Base-by-base conservation (phyloP, 2,797 vertebrate genomes). In the Sebastes hubbsi region DNA sequence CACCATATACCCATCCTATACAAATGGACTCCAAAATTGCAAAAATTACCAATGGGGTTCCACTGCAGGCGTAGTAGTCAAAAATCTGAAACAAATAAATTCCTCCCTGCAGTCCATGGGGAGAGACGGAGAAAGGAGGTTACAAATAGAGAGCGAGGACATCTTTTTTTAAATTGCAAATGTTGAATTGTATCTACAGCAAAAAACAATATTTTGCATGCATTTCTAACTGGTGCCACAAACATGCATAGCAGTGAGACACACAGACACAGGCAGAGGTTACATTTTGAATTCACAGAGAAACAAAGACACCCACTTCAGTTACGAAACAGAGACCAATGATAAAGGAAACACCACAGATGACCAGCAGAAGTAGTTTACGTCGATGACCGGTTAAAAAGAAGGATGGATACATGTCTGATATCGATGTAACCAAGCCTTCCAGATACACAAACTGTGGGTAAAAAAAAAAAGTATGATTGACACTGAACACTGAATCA, bases 361-460 rank as follows among this genome's bases (percentile, higher is more conserved):
- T 70, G 63, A 66, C 80, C 16, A 98, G 92, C 32, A 97, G 96
- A 42, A 98, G 94, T 36, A 98, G 76, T 84, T 98, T 96, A 2
- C 97, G 93, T 25, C 94, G 91, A 8, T 96, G 92, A 2, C 94
- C 95, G 74, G 88, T 93, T 69, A 93, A 91, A 82, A 98, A 97
- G 79, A 96, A 92, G 60, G 77, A 85, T 0, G 97, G 97, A 81
- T 95, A 97, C 95, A 97, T 91, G 90, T 98, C 97, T n/a, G 96
- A 85, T 67, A 97, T 91, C 25, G 97, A 94, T 1, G 97, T 98
- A 74, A 97, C 95, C 94, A 97, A 77, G 69, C 96, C 95, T 87
- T 98, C 97, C 78, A 82, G 95, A 96, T 71, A 97, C 95, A 8
- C 78, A 80, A 88, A 88, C 84, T 86, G 65, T 14, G 38, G 46